These are phyloP conservation scores for Biston stratarius DNA, from an alignment of 2,888 invertebrate species.

Conservation along the genomic window DNA sequence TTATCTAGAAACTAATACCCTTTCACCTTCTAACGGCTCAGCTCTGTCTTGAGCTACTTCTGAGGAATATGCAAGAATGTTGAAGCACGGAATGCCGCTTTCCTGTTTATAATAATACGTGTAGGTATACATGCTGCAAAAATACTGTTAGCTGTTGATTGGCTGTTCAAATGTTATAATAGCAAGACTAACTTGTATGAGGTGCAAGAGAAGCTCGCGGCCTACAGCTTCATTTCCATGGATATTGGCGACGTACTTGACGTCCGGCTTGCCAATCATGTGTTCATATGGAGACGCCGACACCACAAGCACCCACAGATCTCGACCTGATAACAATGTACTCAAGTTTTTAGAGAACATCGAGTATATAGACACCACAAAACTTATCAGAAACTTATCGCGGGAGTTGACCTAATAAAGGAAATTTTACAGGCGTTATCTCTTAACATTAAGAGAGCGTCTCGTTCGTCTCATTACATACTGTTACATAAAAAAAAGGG, in stretches of 20 bases:
- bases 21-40: background rate
- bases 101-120: constrained; percentile 5
- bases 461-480: no score
- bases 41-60: background rate
- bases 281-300: constrained; percentile 96
- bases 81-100: constrained; percentile 18
- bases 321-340: constrained; percentile 87
- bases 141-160: constrained; percentile 17
- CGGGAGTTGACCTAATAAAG: background rate
- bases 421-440: no score
- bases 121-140: background rate
- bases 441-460: no score
- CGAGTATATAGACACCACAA: background rate
- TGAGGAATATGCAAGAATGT: background rate
- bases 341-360: no score
- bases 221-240: constrained; percentile 99
- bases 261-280: constrained; percentile 98
- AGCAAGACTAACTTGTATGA: constrained; percentile 90
- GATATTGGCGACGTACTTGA: constrained; percentile 99
- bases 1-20: background rate
- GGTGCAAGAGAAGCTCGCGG: constrained; percentile 95
- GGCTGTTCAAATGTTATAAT: constrained; percentile 15
- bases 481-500: no score
- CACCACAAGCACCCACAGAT: constrained; percentile 97
- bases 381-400: constrained; percentile 1